Evolutionary conservation across 2,888 invertebrate species (phyloP), one percentile per base, ranked within the genome.

Genomic region (Agrotis clavis): DNA sequence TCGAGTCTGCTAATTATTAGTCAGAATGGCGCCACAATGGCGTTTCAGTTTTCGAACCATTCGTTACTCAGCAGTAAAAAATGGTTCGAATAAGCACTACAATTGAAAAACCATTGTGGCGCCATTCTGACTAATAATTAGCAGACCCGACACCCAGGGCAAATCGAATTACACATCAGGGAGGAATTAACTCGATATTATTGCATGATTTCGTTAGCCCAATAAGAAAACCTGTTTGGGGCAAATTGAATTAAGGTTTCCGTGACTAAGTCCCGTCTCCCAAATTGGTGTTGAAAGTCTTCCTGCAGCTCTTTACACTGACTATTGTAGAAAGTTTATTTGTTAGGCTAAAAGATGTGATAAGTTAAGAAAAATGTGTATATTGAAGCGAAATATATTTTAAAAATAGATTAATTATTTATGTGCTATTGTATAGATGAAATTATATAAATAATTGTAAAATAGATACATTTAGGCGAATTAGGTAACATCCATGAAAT

Each of bases 281-380:
- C 80, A 71, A 73, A 79, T 90, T 91, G 94, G 95, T 87, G 96
- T 95, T 92, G 88, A 92, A 96, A 89, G 96, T 96, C 96, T 96
- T 96, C 96, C 96, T 95, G 94, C 96, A 96, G 96, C 96, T 96
- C 96, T 96, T 90, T 96, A 96, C 96, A 96, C 96, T 96, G 96
- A 95, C 94, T 96, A 94, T 91, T 92, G 94, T 95, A 96, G 95
- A 93, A 86, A 90, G 90, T 92, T 94, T 93, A 94, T 94, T 94
- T 93, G 90, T 93, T 96, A 95, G 94, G 94, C 92, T 95, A 95
- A 95, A 93, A 82, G 88, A 95, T 94, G 96, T 96, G 95, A 96
- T 96, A 95, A 94, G 93, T 92, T 92, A 94, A 91, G 90, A 90
- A 90, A 91, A 91, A 91, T 89, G 91, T 93, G 91, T 93, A 93